These are phyloP conservation scores for Brachionus paranguensis DNA, from an alignment of 1,140 invertebrate species.

Conservation along the genomic window DNA sequence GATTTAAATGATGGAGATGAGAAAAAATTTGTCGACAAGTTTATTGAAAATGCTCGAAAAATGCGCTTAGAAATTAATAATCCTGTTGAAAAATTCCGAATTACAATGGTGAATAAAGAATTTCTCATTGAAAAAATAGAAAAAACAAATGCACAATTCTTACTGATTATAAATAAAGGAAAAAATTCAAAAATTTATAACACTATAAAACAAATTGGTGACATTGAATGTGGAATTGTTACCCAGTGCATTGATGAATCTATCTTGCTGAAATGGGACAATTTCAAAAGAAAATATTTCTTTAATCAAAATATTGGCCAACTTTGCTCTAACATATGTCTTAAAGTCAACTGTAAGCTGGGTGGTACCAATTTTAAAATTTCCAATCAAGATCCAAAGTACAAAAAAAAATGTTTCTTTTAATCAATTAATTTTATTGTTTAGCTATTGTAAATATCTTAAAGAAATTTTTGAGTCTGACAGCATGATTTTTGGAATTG, in stretches of 20 bases:
- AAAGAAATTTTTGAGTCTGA: not conserved
- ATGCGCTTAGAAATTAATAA: not conserved
- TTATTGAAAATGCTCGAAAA: not conserved
- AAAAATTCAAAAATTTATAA: not conserved
- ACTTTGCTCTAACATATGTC: not conserved
- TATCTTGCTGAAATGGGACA: not conserved
- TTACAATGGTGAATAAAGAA: not conserved
- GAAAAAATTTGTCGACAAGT: not conserved
- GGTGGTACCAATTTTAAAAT: not conserved
- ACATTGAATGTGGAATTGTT: not conserved
- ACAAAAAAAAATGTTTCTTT: constrained; percentile 12
- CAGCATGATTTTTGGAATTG: not conserved
- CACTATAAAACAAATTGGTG: not conserved
- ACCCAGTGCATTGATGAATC: not conserved
- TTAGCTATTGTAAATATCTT: not conserved
- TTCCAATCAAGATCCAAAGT: not conserved
- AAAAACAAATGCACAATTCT: not conserved
- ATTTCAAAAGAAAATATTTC: not conserved
- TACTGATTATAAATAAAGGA: not conserved
- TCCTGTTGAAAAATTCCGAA: not conserved
- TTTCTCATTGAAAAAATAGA: not conserved
- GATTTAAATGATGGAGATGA: not conserved
- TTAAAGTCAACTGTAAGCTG: not conserved
- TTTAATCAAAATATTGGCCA: not conserved
- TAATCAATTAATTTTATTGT: not conserved